Percentiles rank a stretch among this genome's conserved stretches.
Conservation (phyloP, 2,888 invertebrate genomes). For the Aspidapion aeneum region DNA sequence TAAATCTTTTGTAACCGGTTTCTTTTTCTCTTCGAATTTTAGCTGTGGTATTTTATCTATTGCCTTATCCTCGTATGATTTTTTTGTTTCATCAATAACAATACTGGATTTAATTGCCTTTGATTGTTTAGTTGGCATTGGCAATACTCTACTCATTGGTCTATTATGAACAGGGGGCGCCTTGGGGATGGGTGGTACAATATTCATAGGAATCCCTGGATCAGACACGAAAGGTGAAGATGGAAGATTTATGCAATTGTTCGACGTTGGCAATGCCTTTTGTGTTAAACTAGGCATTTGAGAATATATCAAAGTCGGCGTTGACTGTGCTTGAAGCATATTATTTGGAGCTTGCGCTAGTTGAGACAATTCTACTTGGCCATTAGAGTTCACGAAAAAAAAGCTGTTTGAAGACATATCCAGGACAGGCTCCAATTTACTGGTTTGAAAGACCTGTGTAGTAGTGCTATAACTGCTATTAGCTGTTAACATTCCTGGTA, state of each 20-base stretch:
- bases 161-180: conserved; percentile 49
- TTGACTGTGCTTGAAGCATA: conserved; percentile 18
- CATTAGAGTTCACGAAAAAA: conserved; percentile 62
- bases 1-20: conserved; percentile 23
- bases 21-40: conserved; percentile 31
- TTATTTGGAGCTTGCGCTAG: conserved; percentile 27
- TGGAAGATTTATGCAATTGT: conserved; percentile 57
- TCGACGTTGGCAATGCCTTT: conserved; percentile 40
- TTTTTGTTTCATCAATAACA: conserved; percentile 50
- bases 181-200: conserved; percentile 65
- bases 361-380: conserved; percentile 48
- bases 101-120: conserved; percentile 49
- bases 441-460: conserved; percentile 81
- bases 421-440: conserved; percentile 78
- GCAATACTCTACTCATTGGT: conserved; percentile 75
- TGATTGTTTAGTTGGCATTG: conserved; percentile 64
- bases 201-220: conserved; percentile 66
- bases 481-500: conserved; percentile 76
- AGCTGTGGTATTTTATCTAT: conserved; percentile 48
- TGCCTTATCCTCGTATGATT: conserved; percentile 48
- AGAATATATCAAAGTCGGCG: conserved; percentile 30
- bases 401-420: conserved; percentile 68
- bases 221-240: conserved; percentile 53
- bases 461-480: conserved; percentile 83
- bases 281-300: conserved; percentile 27